Evolutionary conservation across 2,888 invertebrate genomes (phyloP).

Genomic region (Acanthococcus lagerstroemiae): DNA sequence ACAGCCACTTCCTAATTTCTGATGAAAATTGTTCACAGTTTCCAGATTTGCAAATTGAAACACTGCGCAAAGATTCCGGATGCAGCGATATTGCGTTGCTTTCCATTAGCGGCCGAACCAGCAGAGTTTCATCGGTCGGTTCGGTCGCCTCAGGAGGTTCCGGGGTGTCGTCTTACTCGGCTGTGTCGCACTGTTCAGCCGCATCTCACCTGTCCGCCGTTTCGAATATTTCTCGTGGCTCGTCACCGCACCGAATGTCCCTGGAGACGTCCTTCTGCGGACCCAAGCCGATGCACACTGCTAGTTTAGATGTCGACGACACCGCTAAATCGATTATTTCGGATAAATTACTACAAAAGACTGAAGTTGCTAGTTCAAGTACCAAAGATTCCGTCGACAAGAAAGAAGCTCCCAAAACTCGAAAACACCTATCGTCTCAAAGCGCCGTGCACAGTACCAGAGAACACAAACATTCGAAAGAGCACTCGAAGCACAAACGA

Average conservation of each 20-base stretch:
- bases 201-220: constrained; percentile 37
- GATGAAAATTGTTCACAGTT: neutral
- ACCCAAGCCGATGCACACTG: constrained; percentile 51
- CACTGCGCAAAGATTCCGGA: constrained; percentile 25
- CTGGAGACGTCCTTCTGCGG: constrained; percentile 86
- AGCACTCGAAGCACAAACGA: neutral
- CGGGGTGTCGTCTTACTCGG: constrained; percentile 42
- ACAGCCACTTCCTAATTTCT: neutral
- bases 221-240: constrained; percentile 42
- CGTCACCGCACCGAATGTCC: constrained; percentile 83
- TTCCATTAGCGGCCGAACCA: constrained; percentile 62
- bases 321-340: constrained; percentile 31
- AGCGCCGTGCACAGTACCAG: neutral
- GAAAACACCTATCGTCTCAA: neutral
- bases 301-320: constrained; percentile 35
- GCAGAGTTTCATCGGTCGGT: constrained; percentile 70
- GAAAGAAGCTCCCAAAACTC: neutral
- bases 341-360: constrained; percentile 41
- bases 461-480: neutral
- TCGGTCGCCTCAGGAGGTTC: constrained; percentile 40
- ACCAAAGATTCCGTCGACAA: neutral
- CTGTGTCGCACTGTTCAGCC: constrained; percentile 36
- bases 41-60: constrained; percentile 22
- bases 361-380: neutral
- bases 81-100: constrained; percentile 44